Percentiles rank a stretch among this genome's conserved stretches.
phyloP scores from a whole-genome alignment of 37 sponge, comb jelly and placozoan species.

The Cliona cf. orientalis region DNA sequence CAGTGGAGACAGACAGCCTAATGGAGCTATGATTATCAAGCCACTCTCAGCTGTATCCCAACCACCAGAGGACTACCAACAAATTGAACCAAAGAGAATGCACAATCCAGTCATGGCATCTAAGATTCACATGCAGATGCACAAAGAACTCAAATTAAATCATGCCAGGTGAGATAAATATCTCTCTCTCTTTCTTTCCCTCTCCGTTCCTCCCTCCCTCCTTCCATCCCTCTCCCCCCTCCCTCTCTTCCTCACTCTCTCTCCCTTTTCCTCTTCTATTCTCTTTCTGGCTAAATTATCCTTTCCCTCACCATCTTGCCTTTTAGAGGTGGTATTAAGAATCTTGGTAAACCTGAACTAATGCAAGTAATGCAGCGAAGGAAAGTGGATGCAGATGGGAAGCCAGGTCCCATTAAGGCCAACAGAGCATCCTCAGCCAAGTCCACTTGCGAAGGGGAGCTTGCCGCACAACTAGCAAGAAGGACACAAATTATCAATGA shows the following conservation, averaged over 20 bases:
- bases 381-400: constrained; percentile 60
- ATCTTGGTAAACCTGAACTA: constrained; percentile 65
- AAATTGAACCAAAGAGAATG: constrained; percentile 54
- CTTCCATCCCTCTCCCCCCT: too few species aligned
- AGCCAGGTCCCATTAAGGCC: constrained; percentile 41
- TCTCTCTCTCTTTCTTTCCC: too few species aligned
- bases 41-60: constrained; percentile 27
- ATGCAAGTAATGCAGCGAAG: constrained; percentile 62
- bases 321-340: constrained; percentile 61
- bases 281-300: neutral
- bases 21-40: constrained; percentile 33
- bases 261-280: neutral
- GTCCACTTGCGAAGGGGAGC: constrained; percentile 26
- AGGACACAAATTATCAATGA: constrained; percentile 53
- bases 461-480: constrained; percentile 58
- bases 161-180: constrained; percentile 33
- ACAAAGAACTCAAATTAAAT: constrained; percentile 65
- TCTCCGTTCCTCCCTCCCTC: too few species aligned
- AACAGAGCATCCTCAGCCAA: neutral
- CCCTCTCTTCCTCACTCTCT: too few species aligned
- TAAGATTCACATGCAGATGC: constrained; percentile 28
- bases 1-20: neutral
- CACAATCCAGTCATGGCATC: constrained; percentile 56
- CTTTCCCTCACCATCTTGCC: neutral
- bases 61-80: constrained; percentile 35